Base-by-base conservation (phyloP, 2,888 invertebrate genomes). In the Nyleta sp. region DNA sequence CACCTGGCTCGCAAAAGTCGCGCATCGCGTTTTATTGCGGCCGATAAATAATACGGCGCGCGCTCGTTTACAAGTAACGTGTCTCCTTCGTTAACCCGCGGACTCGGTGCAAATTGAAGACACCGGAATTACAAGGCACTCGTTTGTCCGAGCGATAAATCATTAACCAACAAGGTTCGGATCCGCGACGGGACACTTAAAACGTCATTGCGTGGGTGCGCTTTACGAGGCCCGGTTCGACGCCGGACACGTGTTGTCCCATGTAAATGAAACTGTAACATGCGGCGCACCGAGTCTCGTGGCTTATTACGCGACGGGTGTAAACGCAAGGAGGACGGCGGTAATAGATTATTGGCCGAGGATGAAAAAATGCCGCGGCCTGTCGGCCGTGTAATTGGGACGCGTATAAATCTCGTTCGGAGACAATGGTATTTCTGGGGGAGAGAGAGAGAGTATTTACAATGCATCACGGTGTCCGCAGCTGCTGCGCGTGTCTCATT, bases 401-500 rank as follows among this genome's bases (percentile, higher is more conserved):
- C 86, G 85, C 82, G 84, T 83, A 89, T 90, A 89, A 90, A 89
- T 90, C 89, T 88, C 83, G 79, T 84, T 82, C 85, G 81, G 80
- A 86, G 89, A 89, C 88, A 89, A 90, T 90, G 86, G 88, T 88
- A 88, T 88, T 89, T 88, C 87, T 84, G 78, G 72, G 80, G n/a
- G 40, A 18, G 35, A 44, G 72, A 70, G 40, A 18, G 35, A 44
- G 72, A 70, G 74, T 87, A 87, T 88, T 87, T 87, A 87, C 87
- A 88, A 89, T 88, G 87, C 86, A 88, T 87, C 88, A 78, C 84
- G 86, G 88, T 87, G 87, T 87, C 87, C 74, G 74, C 78, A 78
- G 89, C 90, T 88, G 88, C 88, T 82, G 86, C 87, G 84, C 87
- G 85, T 86, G 90, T 89, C 90, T 90, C 89, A 90, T 90, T 90